Evolutionary conservation across 2,113 vertebrate genomes (phyloP), one percentile per base, ranked within the genome.

Genomic region (Neoarius graeffei): DNA sequence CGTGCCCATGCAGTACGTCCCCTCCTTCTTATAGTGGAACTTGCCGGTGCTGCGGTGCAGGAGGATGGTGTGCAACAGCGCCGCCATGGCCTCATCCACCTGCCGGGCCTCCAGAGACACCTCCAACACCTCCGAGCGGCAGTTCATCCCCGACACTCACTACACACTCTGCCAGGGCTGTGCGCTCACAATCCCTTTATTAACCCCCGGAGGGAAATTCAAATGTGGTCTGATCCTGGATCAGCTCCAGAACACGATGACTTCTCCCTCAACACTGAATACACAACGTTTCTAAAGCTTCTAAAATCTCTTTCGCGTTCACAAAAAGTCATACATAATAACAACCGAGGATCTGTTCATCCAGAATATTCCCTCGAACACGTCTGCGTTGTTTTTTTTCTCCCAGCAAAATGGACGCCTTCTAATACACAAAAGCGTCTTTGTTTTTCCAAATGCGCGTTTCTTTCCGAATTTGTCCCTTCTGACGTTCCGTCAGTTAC

Each of bases 1-100:
- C 0, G 98, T 99, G 54, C 98, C 98, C 0, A 99, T 99, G 90
- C 98, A 99, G 92, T 99, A 99, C 84, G 98, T 99, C 71, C 98
- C 98, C 89, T 99, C 98, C 91, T 99, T 99, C 93, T 99, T 99
- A 94, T 99, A 99, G 94, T 99, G 98, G 91, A 99, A 99, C 89
- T 99, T 99, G n/a, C 98, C 98, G 0, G 98, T 99, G 95, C 97
- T 99, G 87, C 98, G 96, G 91, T 99, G 98, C 86, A 99, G 93
- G 7, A 99, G 95, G 84, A 99, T 93, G 0, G 98, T 99, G 95
- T 99, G 98, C 59, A 99, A 91, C 89, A 99, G 88, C 0, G 97
- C 96, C 90, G 99, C 90, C 95, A 98, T 96, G 15, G 98, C 96
- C 89, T 99, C 98, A 85, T 99, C 98, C 80, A 99, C 97, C 95